phyloP scores from a whole-genome alignment of 1,140 invertebrate genomes.

The Zaprionus davidi region DNA sequence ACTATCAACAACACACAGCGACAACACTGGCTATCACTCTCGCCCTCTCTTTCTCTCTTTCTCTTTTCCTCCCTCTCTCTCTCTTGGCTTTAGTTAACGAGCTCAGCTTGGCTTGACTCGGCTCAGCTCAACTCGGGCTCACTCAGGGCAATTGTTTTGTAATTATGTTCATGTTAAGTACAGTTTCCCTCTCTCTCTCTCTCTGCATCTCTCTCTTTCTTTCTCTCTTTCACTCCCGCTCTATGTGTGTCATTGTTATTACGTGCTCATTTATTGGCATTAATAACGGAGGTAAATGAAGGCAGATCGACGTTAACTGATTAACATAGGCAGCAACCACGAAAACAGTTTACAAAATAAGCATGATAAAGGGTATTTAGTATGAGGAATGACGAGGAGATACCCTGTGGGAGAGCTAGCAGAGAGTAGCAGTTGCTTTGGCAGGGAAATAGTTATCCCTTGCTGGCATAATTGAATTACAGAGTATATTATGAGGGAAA shows the following conservation, averaged over 20 bases:
- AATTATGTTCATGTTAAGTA: slow-evolving; percentile 64
- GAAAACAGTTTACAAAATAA: slow-evolving; percentile 55
- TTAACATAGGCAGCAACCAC: slow-evolving; percentile 45
- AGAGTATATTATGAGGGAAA: too few species aligned
- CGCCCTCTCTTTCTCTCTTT: background rate
- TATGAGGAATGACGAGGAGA: background rate
- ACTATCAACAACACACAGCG: slow-evolving; percentile 50
- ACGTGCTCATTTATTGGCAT: slow-evolving; percentile 78
- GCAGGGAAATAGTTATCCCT: too few species aligned
- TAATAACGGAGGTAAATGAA: slow-evolving; percentile 70
- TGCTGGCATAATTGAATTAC: too few species aligned
- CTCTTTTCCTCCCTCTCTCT: background rate
- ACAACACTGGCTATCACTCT: slow-evolving; percentile 14
- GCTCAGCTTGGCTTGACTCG: slow-evolving; percentile 7
- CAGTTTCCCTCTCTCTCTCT: slow-evolving; percentile 15
- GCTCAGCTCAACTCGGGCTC: slow-evolving; percentile 8
- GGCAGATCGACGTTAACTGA: slow-evolving; percentile 74
- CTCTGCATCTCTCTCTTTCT: background rate
- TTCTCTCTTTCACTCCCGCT: background rate
- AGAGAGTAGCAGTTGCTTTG: too few species aligned
- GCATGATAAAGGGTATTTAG: background rate
- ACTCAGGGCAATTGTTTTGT: slow-evolving; percentile 66
- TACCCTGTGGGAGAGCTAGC: slow-evolving; percentile 1
- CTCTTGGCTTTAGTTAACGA: slow-evolving; percentile 8
- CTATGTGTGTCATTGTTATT: slow-evolving; percentile 68